These are phyloP conservation scores for Colletes gigas DNA, from an alignment of 1,140 invertebrate genomes.

Conservation along the genomic window DNA sequence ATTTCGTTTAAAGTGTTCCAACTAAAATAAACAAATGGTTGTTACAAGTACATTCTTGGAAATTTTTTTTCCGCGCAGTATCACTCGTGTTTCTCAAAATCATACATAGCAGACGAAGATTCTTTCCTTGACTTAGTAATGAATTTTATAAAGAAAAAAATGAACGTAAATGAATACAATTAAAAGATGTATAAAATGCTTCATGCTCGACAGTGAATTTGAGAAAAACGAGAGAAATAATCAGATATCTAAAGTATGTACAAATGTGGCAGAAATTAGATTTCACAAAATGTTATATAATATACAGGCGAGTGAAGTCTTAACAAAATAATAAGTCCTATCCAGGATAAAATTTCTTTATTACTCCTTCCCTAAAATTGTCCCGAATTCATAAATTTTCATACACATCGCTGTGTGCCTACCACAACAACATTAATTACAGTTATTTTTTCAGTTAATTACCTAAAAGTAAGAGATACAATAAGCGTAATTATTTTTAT, in stretches of 20 bases:
- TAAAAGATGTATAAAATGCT: conserved; percentile 19
- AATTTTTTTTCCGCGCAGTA: conserved; percentile 41
- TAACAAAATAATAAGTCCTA: conserved; percentile 74
- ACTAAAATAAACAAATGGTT: conserved; percentile 68
- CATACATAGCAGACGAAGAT: conserved; percentile 42
- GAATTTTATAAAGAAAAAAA: conserved; percentile 26
- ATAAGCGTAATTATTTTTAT: conserved; percentile 82
- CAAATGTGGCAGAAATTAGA: conserved; percentile 63
- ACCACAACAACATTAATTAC: conserved; percentile 82
- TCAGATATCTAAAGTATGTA: conserved; percentile 61
- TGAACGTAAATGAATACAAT: background rate
- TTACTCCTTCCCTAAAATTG: conserved; percentile 79
- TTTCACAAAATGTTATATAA: conserved; percentile 59
- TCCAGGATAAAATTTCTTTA: conserved; percentile 81
- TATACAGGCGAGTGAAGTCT: conserved; percentile 65
- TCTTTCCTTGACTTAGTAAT: conserved; percentile 20
- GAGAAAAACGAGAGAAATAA: conserved; percentile 67
- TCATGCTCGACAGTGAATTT: conserved; percentile 53
- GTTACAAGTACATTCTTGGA: conserved; percentile 63
- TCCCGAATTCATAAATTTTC: conserved; percentile 79
- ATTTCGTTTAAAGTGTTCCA: conserved; percentile 65
- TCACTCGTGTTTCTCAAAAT: conserved; percentile 65
- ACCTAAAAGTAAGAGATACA: conserved; percentile 81
- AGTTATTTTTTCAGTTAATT: conserved; percentile 79
- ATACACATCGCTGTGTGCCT: conserved; percentile 81